Evolutionary conservation across 2,113 vertebrate species (phyloP).

Genomic region (Brachyhypopomus occidentalis): DNA sequence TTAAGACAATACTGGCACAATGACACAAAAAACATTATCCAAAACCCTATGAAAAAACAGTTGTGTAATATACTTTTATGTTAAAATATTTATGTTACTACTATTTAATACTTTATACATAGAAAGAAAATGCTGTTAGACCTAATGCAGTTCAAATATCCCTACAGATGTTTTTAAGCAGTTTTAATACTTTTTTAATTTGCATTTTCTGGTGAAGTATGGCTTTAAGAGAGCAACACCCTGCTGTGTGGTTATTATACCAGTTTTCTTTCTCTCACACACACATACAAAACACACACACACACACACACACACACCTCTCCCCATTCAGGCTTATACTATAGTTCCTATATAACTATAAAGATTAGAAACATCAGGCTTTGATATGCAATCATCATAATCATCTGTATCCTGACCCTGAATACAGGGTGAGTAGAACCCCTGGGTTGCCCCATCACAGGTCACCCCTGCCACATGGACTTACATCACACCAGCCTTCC

Average conservation of each 20-base stretch:
- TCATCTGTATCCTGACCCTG: background rate
- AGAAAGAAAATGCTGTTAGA: background rate
- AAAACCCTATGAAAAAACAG: background rate
- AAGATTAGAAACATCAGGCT: background rate
- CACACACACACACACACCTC: background rate
- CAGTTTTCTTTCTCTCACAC: background rate
- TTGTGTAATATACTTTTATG: background rate
- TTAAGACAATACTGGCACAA: background rate
- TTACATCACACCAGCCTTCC: background rate
- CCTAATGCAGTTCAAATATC: background rate
- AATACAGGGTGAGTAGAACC: background rate
- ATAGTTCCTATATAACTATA: background rate
- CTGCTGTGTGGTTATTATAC: constrained; percentile 22
- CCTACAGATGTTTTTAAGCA: background rate
- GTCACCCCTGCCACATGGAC: background rate
- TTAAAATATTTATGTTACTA: background rate
- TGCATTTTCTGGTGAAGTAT: background rate
- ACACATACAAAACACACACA: background rate
- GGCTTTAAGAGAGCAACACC: constrained; percentile 28
- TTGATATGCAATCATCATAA: background rate
- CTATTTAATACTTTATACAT: background rate
- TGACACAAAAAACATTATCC: background rate
- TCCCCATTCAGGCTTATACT: background rate
- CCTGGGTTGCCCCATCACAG: background rate
- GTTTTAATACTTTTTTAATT: background rate